Percentiles rank a stretch among this genome's conserved stretches.
phyloP scores from a whole-genome alignment of 92 coral and sea anemone species.

The Siderastrea siderea region DNA sequence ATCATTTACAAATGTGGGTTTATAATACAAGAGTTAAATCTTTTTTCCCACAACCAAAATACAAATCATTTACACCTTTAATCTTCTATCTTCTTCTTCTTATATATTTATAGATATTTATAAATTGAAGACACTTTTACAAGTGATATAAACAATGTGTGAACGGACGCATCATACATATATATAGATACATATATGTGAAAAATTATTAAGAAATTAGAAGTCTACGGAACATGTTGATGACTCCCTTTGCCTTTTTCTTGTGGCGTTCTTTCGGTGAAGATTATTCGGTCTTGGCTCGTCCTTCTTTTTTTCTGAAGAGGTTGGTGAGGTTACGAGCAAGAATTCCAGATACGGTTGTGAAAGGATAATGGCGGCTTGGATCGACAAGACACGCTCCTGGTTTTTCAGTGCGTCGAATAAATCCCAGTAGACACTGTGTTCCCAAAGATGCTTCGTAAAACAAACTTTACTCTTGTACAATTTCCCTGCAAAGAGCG shows the following conservation, averaged over 20 bases:
- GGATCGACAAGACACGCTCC: slow-evolving; percentile 97
- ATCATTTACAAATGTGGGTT: slow-evolving; percentile 80
- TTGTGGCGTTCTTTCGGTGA: slow-evolving; percentile 71
- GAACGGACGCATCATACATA: slow-evolving; percentile 40
- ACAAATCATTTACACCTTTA: slow-evolving; percentile 80
- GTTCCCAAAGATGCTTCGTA: slow-evolving; percentile 99
- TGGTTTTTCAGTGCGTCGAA: slow-evolving; percentile 99
- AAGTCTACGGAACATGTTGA: slow-evolving; percentile 85
- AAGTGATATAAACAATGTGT: slow-evolving; percentile 83
- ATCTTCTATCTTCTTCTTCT: slow-evolving; percentile 43
- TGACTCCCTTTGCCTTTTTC: slow-evolving; percentile 90
- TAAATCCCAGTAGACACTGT: slow-evolving; percentile 97
- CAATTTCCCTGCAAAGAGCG: slow-evolving; percentile 84
- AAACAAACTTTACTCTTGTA: slow-evolving; percentile 99
- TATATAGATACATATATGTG: slow-evolving; percentile 35
- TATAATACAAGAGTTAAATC: slow-evolving; percentile 44
- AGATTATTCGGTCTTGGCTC: slow-evolving; percentile 74
- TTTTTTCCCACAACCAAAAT: slow-evolving; percentile 54
- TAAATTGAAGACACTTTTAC: slow-evolving; percentile 59
- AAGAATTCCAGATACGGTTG: slow-evolving; percentile 98
- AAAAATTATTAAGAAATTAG: slow-evolving; percentile 72
- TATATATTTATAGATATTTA: slow-evolving; percentile 50
- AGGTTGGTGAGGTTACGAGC: slow-evolving; percentile 97
- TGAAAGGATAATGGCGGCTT: slow-evolving; percentile 98
- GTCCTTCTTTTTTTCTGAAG: slow-evolving; percentile 94